Evolutionary conservation across 2,113 vertebrate species (phyloP).

Genomic region (Tragelaphus imberbis): DNA sequence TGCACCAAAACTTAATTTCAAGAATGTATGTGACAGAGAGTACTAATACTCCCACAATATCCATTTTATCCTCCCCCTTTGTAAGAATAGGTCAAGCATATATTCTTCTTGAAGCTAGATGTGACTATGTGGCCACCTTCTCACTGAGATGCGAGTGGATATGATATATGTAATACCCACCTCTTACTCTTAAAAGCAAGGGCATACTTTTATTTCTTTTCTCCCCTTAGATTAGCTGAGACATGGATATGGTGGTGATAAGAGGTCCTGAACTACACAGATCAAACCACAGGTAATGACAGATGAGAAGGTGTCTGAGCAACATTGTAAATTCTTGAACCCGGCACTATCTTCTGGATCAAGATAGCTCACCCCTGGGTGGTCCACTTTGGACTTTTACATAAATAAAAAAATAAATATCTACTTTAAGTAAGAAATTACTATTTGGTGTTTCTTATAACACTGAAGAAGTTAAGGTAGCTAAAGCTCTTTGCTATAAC

Average conservation of each 20-base stretch:
- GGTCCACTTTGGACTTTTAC: not conserved
- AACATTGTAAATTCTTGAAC: not conserved
- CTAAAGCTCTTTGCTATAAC: not conserved
- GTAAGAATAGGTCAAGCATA: not conserved
- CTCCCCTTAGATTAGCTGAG: not conserved
- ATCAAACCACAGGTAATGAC: not conserved
- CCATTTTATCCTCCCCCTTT: not conserved
- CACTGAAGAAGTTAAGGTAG: not conserved
- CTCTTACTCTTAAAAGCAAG: not conserved
- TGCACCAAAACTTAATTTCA: not conserved
- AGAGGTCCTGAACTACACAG: not conserved
- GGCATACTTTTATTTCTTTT: not conserved
- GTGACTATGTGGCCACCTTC: not conserved
- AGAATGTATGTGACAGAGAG: not conserved
- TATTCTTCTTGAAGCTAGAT: not conserved
- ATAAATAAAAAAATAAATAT: not conserved
- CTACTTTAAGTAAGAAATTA: not conserved
- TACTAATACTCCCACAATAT: not conserved
- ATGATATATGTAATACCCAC: not conserved
- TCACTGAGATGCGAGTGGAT: not conserved
- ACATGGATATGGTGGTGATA: not conserved
- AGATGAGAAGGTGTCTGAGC: not conserved
- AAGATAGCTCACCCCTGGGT: not conserved
- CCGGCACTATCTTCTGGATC: not conserved
- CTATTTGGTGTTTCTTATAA: not conserved